Conservation (phyloP, 2,888 invertebrate species). For the Timema cristinae region DNA sequence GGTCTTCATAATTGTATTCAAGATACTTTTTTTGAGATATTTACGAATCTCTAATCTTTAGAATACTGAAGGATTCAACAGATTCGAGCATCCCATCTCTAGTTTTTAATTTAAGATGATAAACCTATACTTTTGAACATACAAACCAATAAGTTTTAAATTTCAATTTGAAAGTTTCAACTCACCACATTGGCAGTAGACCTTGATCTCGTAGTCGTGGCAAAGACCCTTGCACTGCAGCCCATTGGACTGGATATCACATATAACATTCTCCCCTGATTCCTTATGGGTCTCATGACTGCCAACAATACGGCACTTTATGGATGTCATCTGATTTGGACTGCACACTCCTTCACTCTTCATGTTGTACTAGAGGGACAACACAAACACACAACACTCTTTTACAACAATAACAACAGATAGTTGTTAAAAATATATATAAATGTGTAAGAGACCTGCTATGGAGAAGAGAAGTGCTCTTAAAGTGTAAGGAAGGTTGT, state of each 20-base stretch:
- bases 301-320: constrained; percentile 70
- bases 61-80: no score
- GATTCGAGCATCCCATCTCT: not conserved
- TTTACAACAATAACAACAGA: not conserved
- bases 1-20: no score
- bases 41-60: no score
- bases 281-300: constrained; percentile 60
- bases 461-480: no score
- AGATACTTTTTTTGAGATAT: no score
- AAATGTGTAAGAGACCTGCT: no score
- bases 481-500: no score
- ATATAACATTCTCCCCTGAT: constrained; percentile 70
- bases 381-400: no score
- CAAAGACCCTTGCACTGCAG: constrained; percentile 63
- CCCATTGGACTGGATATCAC: constrained; percentile 58
- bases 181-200: constrained; percentile 61
- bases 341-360: constrained; percentile 46
- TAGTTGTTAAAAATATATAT: not conserved
- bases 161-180: constrained; percentile 3
- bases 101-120: not conserved
- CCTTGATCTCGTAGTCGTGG: constrained; percentile 72
- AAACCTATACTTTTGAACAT: constrained; percentile 1
- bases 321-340: constrained; percentile 59
- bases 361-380: no score
- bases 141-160: not conserved